A percentile compares a stretch with the other conserved stretches of the same genome.
Conservation (phyloP, 2,797 vertebrate species). For the Neostethus bicornis region DNA sequence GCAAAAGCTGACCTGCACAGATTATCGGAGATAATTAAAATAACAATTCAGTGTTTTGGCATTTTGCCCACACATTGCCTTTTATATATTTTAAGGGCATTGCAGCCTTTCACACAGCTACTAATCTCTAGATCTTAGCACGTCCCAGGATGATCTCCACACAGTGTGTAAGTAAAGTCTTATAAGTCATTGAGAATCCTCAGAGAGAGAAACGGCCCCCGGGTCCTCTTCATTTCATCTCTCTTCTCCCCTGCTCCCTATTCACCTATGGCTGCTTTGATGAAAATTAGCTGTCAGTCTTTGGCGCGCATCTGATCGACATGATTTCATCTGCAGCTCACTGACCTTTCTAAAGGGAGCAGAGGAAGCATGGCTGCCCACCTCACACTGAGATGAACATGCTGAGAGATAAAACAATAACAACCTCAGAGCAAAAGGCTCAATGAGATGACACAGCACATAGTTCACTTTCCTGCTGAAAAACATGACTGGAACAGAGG, state of each 20-base stretch:
- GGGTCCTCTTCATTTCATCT: constrained; percentile 8
- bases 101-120: constrained; percentile 8
- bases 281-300: constrained; percentile 71
- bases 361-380: constrained; percentile 47
- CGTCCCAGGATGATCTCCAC: constrained; percentile 31
- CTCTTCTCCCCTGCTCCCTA: not conserved
- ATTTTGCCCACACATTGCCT: not conserved
- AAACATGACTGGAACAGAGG: constrained; percentile 31
- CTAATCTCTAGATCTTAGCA: constrained; percentile 18
- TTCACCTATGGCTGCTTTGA: constrained; percentile 60
- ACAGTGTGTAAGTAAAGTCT: constrained; percentile 30
- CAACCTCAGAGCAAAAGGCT: constrained; percentile 40
- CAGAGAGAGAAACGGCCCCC: constrained; percentile 24
- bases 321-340: constrained; percentile 64
- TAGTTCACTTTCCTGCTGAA: constrained; percentile 38
- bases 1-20: constrained; percentile 9
- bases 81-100: constrained; percentile 15
- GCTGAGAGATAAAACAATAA: constrained; percentile 62
- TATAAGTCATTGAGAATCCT: constrained; percentile 48
- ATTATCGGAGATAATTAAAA: constrained; percentile 34
- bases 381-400: constrained; percentile 52
- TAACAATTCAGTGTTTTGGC: constrained; percentile 15
- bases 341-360: constrained; percentile 75
- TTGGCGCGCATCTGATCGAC: constrained; percentile 58
- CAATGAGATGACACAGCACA: constrained; percentile 55